A percentile compares a stretch with the other conserved stretches of the same genome.
Evolutionary conservation across 92 coral and sea anemone genomes (phyloP).

Genomic region (Metridium senile): DNA sequence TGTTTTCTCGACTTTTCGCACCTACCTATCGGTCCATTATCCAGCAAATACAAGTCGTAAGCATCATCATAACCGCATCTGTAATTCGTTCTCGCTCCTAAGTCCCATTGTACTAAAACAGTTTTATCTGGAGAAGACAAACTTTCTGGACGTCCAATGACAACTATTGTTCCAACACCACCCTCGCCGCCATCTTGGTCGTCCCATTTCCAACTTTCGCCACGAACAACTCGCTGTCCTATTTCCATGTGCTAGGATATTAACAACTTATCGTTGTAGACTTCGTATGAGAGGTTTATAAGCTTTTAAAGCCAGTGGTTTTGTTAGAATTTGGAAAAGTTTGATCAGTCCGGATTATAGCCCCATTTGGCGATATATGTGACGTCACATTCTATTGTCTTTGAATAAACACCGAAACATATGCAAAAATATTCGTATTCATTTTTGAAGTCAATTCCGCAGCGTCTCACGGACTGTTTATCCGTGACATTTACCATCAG

Average conservation of each 20-base stretch:
- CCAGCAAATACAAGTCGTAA: constrained; percentile 68
- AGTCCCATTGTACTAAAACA: constrained; percentile 91
- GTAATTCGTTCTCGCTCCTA: constrained; percentile 82
- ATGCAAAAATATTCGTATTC: no score
- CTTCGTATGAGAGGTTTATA: neutral
- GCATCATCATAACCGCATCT: constrained; percentile 87
- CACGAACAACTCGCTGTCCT: constrained; percentile 84
- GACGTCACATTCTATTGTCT: no score
- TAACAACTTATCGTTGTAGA: no score
- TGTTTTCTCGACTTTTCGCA: no score
- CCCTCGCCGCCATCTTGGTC: constrained; percentile 97
- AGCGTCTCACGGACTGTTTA: no score
- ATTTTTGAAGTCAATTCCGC: no score
- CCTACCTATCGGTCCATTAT: constrained; percentile 85
- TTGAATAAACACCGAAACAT: no score
- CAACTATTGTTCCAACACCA: constrained; percentile 83
- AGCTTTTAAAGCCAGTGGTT: neutral
- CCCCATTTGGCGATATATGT: no score
- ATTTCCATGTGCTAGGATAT: constrained; percentile 57
- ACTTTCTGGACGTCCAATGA: constrained; percentile 72
- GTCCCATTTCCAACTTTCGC: constrained; percentile 85
- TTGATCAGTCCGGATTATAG: no score
- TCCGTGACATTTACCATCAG: no score
- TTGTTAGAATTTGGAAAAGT: neutral
- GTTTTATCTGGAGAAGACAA: constrained; percentile 85